Percentiles rank a stretch among this genome's conserved stretches.
Evolutionary conservation across 2,888 invertebrate genomes (phyloP).

Genomic region (Bimastos eiseni): DNA sequence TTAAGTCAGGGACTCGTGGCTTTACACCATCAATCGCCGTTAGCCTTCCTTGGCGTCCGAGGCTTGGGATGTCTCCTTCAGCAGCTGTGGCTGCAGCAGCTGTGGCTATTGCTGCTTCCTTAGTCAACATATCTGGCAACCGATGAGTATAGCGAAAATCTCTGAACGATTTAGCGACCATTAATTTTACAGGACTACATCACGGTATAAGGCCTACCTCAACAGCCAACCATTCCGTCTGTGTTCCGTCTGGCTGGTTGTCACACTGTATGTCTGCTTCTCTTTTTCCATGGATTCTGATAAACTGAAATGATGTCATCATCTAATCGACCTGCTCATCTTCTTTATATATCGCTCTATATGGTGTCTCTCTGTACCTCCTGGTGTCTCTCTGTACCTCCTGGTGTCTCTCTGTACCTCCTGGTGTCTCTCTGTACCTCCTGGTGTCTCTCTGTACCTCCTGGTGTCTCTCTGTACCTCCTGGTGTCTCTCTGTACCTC

Average conservation of each 20-base stretch:
- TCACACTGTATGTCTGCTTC: background rate
- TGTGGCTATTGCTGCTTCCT: background rate
- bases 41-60: background rate
- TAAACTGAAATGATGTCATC: background rate
- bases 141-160: background rate
- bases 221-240: too few species aligned
- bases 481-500: too few species aligned
- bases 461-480: too few species aligned
- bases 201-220: too few species aligned
- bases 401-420: background rate
- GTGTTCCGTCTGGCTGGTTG: background rate
- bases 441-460: background rate
- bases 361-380: background rate
- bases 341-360: background rate
- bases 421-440: too few species aligned
- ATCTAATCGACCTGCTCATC: background rate
- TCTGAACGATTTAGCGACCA: background rate
- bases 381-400: background rate
- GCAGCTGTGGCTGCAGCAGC: background rate
- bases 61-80: background rate
- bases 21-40: background rate
- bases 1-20: background rate
- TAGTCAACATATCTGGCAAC: background rate
- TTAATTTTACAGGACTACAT: background rate
- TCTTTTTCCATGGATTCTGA: background rate